Evolutionary conservation across 2,888 invertebrate genomes (phyloP), one percentile per base, ranked within the genome.

Genomic region (Cerceris rybyensis): DNA sequence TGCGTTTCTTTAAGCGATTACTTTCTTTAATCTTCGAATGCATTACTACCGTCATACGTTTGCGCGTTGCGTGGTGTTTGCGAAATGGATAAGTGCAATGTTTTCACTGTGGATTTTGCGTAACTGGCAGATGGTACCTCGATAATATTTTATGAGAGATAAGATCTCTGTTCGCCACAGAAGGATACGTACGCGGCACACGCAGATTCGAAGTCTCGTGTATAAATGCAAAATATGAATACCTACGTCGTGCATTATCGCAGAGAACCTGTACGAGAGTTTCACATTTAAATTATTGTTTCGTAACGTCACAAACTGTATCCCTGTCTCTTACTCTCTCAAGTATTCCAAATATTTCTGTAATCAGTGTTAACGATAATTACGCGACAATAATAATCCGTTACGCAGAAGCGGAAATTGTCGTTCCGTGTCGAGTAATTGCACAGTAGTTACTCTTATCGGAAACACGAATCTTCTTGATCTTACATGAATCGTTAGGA

Each of bases 131-230:
- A 83, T 83, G 85, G 72, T 83, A 64, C 64, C 64, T 66, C 71
- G 78, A 84, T 84, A 77, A 84, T 84, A 84, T 84, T 84, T 84
- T 82, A 80, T 65, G 67, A 60, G 64, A 72, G 80, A 73, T 80
- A 82, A 82, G 84, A 84, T 82, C 75, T 64, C 49, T 66, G 64
- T 64, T 77, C 82, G 54, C 82, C 80, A 84, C 80, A 74, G 28
- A 28, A 2, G 82, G 77, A 63, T 63, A 64, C 75, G 70, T 58
- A 60, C 55, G 66, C 55, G 66, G 66, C 72, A 60, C 75, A 70
- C 67, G 72, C 55, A 69, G 66, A 74, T 74, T 70, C 64, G 9
- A 65, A 67, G 74, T 80, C 64, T 58, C 66, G 28, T 68, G 73
- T 65, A 61, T 77, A 71, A 82, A 76, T 64, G 60, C 59, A 58